Conservation (phyloP, 2,113 vertebrate genomes). For the Ptilonorhynchus violaceus region DNA sequence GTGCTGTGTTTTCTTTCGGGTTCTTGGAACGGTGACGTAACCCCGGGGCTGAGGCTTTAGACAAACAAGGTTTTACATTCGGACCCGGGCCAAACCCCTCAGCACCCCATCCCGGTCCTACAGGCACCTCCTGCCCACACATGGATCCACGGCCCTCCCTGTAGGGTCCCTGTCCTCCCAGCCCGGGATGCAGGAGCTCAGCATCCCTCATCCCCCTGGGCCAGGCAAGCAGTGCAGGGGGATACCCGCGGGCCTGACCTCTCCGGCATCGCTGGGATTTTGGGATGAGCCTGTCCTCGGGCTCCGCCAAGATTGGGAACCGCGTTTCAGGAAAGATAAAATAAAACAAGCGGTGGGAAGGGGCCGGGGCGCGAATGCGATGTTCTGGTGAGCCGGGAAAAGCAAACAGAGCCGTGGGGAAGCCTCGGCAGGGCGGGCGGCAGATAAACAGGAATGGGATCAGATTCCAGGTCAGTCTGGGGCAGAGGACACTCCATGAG, state of each 20-base stretch:
- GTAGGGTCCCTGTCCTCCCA: rapidly evolving
- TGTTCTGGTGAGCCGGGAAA: not conserved
- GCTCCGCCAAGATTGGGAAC: not conserved
- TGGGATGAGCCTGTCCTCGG: not conserved
- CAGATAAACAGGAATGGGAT: not conserved
- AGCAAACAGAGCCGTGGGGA: conserved; percentile 11
- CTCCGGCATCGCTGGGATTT: rapidly evolving
- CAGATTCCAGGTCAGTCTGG: conserved; percentile 1
- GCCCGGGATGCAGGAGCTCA: not conserved
- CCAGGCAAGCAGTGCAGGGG: rapidly evolving
- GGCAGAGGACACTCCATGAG: rapidly evolving
- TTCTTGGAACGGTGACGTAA: conserved; percentile 55
- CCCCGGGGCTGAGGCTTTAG: not conserved
- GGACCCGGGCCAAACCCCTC: not conserved
- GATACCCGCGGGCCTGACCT: not conserved
- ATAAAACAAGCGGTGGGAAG: not conserved
- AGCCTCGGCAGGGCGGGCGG: not conserved
- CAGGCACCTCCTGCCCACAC: not conserved
- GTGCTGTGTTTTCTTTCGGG: not conserved
- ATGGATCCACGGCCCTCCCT: rapidly evolving
- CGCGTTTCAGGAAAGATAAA: rapidly evolving
- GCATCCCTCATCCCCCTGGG: not conserved
- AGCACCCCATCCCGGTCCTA: not conserved
- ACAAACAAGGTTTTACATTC: conserved; percentile 22
- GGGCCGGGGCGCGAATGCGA: not conserved